These are phyloP conservation scores for Gorsachius goisagi DNA, from an alignment of 2,113 vertebrate species.

Conservation along the genomic window DNA sequence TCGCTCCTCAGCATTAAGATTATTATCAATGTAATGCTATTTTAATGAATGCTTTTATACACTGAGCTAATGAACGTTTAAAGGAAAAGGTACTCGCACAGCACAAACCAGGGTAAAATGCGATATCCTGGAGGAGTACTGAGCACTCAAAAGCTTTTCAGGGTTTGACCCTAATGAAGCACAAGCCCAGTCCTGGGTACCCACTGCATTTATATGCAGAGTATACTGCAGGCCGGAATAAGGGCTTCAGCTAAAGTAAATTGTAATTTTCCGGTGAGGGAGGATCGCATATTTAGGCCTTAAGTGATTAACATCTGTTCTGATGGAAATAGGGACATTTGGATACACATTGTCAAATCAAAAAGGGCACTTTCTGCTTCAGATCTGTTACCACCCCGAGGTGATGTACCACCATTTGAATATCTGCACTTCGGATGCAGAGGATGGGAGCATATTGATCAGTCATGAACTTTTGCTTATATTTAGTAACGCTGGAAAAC, in stretches of 20 bases:
- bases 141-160: not conserved
- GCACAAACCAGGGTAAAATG: not conserved
- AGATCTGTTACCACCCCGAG: not conserved
- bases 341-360: not conserved
- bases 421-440: not conserved
- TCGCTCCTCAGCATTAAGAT: not conserved
- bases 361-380: constrained; percentile 13
- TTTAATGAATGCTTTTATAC: not conserved
- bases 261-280: not conserved
- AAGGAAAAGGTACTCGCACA: not conserved
- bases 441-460: not conserved
- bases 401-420: not conserved
- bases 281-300: constrained; percentile 5
- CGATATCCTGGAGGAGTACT: not conserved
- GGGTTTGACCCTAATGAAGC: constrained; percentile 5
- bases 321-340: not conserved
- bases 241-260: constrained; percentile 3
- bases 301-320: constrained; percentile 14
- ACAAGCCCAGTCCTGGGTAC: not conserved
- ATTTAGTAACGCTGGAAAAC: not conserved
- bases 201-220: not conserved
- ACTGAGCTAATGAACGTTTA: not conserved
- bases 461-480: not conserved
- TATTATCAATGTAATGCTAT: not conserved
- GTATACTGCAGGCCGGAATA: not conserved